phyloP scores from a whole-genome alignment of 1,140 invertebrate species.

The Micrasema longulum region DNA sequence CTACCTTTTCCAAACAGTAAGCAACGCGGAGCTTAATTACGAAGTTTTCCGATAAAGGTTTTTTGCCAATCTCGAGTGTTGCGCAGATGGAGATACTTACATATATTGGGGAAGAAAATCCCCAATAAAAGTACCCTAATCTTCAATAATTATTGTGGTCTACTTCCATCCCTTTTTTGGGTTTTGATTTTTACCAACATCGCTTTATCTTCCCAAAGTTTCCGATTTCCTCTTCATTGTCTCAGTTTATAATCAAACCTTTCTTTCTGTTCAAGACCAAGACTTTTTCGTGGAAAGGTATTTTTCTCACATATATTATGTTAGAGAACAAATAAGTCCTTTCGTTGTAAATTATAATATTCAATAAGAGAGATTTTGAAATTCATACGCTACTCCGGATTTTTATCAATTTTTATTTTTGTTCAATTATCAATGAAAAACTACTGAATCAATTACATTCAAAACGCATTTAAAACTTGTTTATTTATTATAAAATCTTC shows the following conservation, averaged over 20 bases:
- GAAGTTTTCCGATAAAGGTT: constrained; percentile 32
- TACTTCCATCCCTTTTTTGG: constrained; percentile 13
- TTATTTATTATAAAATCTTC: too few relatives aligned
- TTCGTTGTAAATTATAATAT: constrained; percentile 28
- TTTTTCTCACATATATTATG: not conserved
- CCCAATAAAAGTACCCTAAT: constrained; percentile 26
- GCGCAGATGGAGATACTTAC: constrained; percentile 26
- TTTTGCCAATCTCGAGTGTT: constrained; percentile 32
- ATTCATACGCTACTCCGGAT: too few relatives aligned
- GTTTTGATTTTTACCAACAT: constrained; percentile 16
- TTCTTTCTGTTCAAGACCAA: not conserved
- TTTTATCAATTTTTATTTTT: too few relatives aligned
- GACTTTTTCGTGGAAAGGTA: not conserved
- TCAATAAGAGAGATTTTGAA: constrained; percentile 6
- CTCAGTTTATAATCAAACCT: constrained; percentile 24
- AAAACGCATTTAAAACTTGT: too few relatives aligned
- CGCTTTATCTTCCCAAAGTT: constrained; percentile 14
- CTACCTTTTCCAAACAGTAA: not conserved
- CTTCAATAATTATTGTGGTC: constrained; percentile 42
- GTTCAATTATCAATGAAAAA: too few relatives aligned
- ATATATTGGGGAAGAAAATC: constrained; percentile 25
- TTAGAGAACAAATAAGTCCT: too few relatives aligned
- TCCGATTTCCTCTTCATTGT: constrained; percentile 22
- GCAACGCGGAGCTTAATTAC: constrained; percentile 22
- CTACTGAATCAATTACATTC: too few relatives aligned